Evolutionary conservation across 2,113 vertebrate species (phyloP), one percentile per base, ranked within the genome.

Genomic region (Typhlomys cinereus): DNA sequence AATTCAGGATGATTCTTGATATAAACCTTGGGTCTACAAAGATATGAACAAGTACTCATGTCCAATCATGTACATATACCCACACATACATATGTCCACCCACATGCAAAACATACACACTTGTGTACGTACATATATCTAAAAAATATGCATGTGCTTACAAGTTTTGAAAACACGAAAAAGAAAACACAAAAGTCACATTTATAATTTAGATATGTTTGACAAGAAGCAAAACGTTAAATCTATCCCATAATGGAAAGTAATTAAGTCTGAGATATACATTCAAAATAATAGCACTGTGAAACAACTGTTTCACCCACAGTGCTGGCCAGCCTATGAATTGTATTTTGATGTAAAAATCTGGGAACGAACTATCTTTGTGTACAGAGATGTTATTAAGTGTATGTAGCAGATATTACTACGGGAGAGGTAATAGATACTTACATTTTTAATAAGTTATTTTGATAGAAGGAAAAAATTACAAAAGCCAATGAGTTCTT

Each of bases 321-420:
- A n/a, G 9, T 7, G 31, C 2, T 9, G 29, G 14, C 18, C 41
- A 73, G 13, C 21, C 23, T 11, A 62, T 2, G 4, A 1, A 12
- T 13, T 80, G 21, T 20, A 67, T 44, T 57, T 78, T 54, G 25
- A 54, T 64, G 2, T 21, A 57, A 27, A 4, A 29, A 62, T 73
- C 52, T 21, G 15, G 18, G 75, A 34, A n/a, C n/a, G n/a, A n/a
- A 70, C 4, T 20, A 2, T 17, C 13, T 75, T 41, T n/a, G 15
- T 9, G 52, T 23, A 36, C 44, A 64, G 12, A 62, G 25, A 44
- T 62, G 5, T 31, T 64, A 18, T 57, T n/a, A 48, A 8, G 10
- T 44, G n/a, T 62, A 23, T 85, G 11, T 6, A 86, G 75, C 1
- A 31, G 67, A 46, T 27, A 5, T 18, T n/a, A n/a, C n/a, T 64